Evolutionary conservation across 2,113 vertebrate genomes (phyloP).

Genomic region (Urocynchramus pylzowi): DNA sequence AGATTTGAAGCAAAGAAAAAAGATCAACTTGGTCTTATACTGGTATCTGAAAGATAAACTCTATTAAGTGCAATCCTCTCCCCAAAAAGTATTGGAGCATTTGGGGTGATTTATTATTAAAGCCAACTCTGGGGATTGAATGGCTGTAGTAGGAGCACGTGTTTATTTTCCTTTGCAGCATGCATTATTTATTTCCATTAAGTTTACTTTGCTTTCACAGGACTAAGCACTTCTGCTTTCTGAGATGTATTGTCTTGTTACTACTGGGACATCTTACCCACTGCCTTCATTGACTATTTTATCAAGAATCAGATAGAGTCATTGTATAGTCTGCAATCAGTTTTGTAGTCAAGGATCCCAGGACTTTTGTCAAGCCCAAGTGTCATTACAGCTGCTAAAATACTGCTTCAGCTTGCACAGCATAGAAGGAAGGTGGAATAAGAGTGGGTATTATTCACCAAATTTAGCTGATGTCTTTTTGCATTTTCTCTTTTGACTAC

Average conservation of each 20-base stretch:
- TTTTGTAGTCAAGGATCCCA: background rate
- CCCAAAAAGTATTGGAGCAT: background rate
- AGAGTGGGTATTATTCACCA: background rate
- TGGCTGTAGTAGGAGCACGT: background rate
- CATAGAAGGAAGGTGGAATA: background rate
- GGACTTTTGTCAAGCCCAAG: background rate
- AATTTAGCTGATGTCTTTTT: background rate
- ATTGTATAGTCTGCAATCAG: background rate
- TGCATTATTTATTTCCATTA: slow-evolving; percentile 26
- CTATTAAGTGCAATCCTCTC: background rate
- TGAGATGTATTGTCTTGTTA: background rate
- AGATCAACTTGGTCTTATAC: background rate
- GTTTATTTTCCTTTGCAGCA: background rate
- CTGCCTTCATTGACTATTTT: background rate
- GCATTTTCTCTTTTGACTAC: background rate
- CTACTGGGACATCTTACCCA: background rate
- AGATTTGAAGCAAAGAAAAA: background rate
- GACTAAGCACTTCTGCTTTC: background rate
- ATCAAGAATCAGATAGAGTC: background rate
- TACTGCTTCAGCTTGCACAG: background rate
- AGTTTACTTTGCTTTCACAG: background rate
- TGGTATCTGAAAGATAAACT: background rate
- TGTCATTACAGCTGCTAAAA: background rate
- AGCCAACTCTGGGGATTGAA: background rate
- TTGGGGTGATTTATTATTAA: background rate